Percentiles rank a stretch among this genome's conserved stretches.
Conservation (phyloP, 2,888 invertebrate genomes). For the Drosophila fulvimacula region DNA sequence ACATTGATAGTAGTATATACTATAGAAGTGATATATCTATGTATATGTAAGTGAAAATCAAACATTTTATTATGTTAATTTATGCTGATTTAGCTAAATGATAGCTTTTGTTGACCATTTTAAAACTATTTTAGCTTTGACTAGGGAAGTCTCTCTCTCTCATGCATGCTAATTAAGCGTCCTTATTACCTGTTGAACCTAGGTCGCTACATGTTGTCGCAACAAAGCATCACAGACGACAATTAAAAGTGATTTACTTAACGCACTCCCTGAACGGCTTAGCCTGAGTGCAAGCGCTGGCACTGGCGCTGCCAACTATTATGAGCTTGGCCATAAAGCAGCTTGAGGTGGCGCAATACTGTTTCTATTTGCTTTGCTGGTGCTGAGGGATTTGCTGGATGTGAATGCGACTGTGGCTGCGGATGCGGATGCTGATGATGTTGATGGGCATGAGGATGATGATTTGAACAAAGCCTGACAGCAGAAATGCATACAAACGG, state of each 20-base stretch:
- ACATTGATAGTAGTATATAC: too few relatives aligned
- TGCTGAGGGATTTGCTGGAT: constrained; percentile 57
- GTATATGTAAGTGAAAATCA: too few relatives aligned
- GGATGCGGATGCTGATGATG: neutral
- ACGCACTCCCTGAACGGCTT: constrained; percentile 46
- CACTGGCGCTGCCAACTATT: constrained; percentile 18
- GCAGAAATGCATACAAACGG: constrained; percentile 52
- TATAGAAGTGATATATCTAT: too few relatives aligned
- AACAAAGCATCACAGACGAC: constrained; percentile 10
- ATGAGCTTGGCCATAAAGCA: constrained; percentile 49
- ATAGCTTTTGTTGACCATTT: neutral
- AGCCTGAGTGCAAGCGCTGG: constrained; percentile 38
- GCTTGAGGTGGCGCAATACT: constrained; percentile 57
- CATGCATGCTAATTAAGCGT: constrained; percentile 40
- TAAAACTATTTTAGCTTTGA: constrained; percentile 12
- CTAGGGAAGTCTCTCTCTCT: neutral
- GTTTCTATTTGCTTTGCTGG: constrained; percentile 57
- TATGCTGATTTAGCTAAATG: neutral
- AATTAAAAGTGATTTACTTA: constrained; percentile 59
- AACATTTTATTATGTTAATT: neutral
- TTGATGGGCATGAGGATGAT: constrained; percentile 19
- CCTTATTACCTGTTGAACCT: constrained; percentile 59
- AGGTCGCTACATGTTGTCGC: constrained; percentile 20
- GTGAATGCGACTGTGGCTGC: constrained; percentile 4
- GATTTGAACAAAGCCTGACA: constrained; percentile 51